A percentile compares a stretch with the other conserved stretches of the same genome.
These are phyloP conservation scores for Cebus imitator DNA, from an alignment of 2,113 vertebrate species.

Conservation along the genomic window DNA sequence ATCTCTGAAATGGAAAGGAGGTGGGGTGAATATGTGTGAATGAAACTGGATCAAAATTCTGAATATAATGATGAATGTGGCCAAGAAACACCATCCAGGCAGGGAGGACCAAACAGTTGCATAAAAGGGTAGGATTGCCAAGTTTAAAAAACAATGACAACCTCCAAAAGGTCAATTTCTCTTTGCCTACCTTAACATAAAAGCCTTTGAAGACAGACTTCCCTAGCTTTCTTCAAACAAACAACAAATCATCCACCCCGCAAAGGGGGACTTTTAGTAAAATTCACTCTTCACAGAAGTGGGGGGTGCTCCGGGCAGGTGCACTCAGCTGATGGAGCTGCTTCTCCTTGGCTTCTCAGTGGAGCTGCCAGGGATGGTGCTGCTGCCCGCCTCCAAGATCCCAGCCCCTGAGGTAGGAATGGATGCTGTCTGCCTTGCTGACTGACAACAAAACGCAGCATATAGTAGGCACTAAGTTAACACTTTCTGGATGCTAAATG, in stretches of 20 bases:
- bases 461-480: neutral
- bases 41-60: neutral
- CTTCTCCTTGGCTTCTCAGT: neutral
- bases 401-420: neutral
- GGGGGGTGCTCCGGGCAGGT: accelerated
- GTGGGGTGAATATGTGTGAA: neutral
- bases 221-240: neutral
- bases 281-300: neutral
- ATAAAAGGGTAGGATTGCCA: neutral
- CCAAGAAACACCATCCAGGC: neutral
- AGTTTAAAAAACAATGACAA: neutral
- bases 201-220: neutral
- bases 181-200: neutral
- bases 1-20: neutral
- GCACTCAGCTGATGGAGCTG: neutral
- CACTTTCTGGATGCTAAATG: neutral
- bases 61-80: too few species aligned
- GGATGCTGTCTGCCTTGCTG: neutral
- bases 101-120: neutral
- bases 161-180: neutral
- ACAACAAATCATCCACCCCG: neutral
- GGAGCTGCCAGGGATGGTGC: neutral
- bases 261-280: neutral
- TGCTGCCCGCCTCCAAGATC: neutral
- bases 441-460: neutral